Evolutionary conservation across 1,140 invertebrate genomes (phyloP), one percentile per base, ranked within the genome.

Genomic region (Mylabris phalerata): DNA sequence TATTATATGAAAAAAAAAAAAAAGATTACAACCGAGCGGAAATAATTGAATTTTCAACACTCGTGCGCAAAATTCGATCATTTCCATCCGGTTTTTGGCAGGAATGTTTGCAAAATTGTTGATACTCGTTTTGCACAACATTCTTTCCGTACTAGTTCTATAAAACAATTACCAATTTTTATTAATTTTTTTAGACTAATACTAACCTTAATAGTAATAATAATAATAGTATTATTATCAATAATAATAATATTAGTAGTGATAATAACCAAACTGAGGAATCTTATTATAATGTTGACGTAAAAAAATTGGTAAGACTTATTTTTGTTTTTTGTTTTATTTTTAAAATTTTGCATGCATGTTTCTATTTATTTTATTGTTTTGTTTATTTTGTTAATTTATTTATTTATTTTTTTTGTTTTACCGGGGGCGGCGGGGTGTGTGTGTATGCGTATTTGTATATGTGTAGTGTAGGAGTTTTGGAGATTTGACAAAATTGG

Each of bases 401-500:
- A 46, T 49, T 60, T 64, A 13, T 59, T n/a, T n/a, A n/a, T n/a
- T n/a, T 54, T 59, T 65, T 66, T 61, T 65, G 48, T 63, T 65
- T 60, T 57, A 11, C 32, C 26, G 52, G 48, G 19, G 19, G 19
- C 19, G 19, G 19, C 19, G 19, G 19, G 19, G 19, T 19, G 19
- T 19, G 19, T 19, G 1, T 19, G 19, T 19, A 19, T 19, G 19
- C 19, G 19, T 19, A 19, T 19, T 19, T 19, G 19, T 19, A 19
- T 19, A 19, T 19, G 19, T 19, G 19, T 74, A 82, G 81, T 80
- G 81, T 75, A 78, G 80, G 68, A 82, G 80, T 75, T 83, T 82
- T 71, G 79, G 80, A 65, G 80, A 83, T 75, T 76, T 83, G 66
- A 80, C 79, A 62, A 79, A 77, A 71, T 75, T 80, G 56, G 75